phyloP scores from a whole-genome alignment of 2,797 vertebrate genomes.

The Cryptoblepharus egeriae region DNA sequence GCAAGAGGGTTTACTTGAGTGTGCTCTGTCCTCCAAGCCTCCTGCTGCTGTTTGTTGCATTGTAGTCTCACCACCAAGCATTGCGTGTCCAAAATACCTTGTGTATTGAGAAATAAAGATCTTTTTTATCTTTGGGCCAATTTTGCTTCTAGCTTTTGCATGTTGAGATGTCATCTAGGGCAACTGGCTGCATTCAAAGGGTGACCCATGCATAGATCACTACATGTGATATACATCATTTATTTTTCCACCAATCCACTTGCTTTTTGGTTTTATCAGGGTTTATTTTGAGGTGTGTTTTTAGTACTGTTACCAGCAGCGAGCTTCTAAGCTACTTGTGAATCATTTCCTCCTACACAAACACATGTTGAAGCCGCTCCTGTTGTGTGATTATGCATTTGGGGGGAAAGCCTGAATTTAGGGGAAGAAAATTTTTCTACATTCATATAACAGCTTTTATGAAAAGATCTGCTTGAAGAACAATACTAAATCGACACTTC shows the following conservation, averaged over 20 bases:
- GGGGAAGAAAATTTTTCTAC: neutral
- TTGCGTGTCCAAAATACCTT: too few species aligned
- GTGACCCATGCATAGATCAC: neutral
- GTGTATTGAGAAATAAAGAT: too few species aligned
- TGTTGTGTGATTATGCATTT: conserved; percentile 23
- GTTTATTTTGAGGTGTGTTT: conserved; percentile 51
- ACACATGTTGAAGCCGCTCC: conserved; percentile 48
- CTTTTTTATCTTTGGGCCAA: neutral
- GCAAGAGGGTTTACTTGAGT: too few species aligned
- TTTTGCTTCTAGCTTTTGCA: neutral
- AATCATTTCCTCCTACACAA: conserved; percentile 65
- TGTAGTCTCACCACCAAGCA: too few species aligned
- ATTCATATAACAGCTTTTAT: conserved; percentile 6
- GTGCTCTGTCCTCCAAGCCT: too few species aligned
- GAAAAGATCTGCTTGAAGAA: conserved; percentile 13
- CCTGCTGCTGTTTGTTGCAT: too few species aligned
- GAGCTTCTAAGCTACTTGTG: conserved; percentile 50
- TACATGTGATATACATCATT: conserved; percentile 8
- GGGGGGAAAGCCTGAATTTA: neutral
- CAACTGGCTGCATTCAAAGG: neutral
- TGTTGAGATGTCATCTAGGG: neutral
- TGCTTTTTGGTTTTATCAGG: conserved; percentile 35
- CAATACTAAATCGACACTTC: conserved; percentile 18
- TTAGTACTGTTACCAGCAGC: conserved; percentile 51
- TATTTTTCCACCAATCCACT: conserved; percentile 1